These are phyloP conservation scores for Callithrix jacchus DNA, from an alignment of 2,113 vertebrate species.

Conservation along the genomic window DNA sequence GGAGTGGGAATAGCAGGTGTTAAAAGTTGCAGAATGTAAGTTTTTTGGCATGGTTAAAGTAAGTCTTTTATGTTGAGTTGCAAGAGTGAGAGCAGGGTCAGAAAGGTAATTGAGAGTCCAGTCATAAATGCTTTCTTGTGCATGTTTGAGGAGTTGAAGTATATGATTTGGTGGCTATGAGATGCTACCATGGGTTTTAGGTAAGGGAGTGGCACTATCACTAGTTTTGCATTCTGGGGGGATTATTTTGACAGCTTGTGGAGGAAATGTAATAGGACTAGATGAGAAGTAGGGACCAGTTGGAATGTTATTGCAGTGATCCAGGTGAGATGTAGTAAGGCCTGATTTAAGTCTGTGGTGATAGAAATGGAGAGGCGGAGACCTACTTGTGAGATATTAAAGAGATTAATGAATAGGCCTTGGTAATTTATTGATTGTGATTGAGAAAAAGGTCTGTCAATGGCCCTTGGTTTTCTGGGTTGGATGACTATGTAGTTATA, in stretches of 20 bases:
- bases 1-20: neutral
- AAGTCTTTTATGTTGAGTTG: neutral
- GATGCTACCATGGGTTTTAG: neutral
- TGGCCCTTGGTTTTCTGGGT: neutral
- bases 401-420: neutral
- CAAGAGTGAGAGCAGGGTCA: neutral
- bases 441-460: neutral
- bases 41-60: neutral
- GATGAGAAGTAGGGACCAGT: neutral
- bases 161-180: neutral
- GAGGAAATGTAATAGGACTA: neutral
- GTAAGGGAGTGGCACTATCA: neutral
- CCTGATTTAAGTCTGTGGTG: neutral
- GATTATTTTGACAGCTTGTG: neutral
- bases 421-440: neutral
- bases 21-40: neutral
- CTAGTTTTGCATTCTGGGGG: neutral
- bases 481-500: neutral
- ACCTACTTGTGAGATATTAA: neutral
- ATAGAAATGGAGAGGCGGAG: neutral
- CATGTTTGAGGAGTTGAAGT: neutral
- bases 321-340: neutral
- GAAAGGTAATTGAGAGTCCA: neutral
- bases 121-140: neutral
- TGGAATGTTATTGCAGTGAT: neutral